These are phyloP conservation scores for Hippopotamyrus pictus DNA, from an alignment of 2,797 vertebrate genomes.

Conservation along the genomic window DNA sequence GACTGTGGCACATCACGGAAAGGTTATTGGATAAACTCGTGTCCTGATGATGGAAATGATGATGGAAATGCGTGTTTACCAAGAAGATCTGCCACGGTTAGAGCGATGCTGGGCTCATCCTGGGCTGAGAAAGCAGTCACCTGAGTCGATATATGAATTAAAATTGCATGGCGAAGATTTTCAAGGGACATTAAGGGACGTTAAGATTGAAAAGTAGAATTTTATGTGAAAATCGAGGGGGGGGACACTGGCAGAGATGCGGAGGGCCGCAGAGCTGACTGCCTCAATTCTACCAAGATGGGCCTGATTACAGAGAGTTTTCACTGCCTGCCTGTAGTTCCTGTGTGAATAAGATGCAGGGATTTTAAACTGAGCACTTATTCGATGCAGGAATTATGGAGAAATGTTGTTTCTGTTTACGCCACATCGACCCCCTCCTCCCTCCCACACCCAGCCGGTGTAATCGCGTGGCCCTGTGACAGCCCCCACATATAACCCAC, in stretches of 20 bases:
- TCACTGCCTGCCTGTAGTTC: conserved; percentile 42
- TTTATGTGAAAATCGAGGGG: conserved; percentile 57
- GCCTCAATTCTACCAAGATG: conserved; percentile 39
- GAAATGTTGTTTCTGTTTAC: conserved; percentile 26
- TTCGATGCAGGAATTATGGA: neutral
- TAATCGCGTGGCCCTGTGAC: conserved; percentile 49
- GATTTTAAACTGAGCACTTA: conserved; percentile 26
- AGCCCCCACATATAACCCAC: conserved; percentile 47
- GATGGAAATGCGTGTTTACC: conserved; percentile 43
- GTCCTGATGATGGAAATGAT: conserved; percentile 48
- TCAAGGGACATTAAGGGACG: conserved; percentile 56
- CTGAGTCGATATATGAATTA: conserved; percentile 55
- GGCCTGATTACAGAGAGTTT: conserved; percentile 34
- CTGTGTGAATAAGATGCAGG: conserved; percentile 34
- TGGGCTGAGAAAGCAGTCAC: conserved; percentile 44
- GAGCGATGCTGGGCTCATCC: conserved; percentile 58
- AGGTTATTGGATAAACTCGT: neutral
- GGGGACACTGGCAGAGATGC: conserved; percentile 50
- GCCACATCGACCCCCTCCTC: conserved; percentile 38
- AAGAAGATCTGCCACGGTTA: conserved; percentile 48
- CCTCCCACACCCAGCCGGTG: conserved; percentile 35
- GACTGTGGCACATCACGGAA: neutral
- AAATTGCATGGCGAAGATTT: conserved; percentile 54
- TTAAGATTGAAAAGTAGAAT: conserved; percentile 57
- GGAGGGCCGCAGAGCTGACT: conserved; percentile 43